phyloP scores from a whole-genome alignment of 2,113 vertebrate genomes.

The Echinops telfairi region DNA sequence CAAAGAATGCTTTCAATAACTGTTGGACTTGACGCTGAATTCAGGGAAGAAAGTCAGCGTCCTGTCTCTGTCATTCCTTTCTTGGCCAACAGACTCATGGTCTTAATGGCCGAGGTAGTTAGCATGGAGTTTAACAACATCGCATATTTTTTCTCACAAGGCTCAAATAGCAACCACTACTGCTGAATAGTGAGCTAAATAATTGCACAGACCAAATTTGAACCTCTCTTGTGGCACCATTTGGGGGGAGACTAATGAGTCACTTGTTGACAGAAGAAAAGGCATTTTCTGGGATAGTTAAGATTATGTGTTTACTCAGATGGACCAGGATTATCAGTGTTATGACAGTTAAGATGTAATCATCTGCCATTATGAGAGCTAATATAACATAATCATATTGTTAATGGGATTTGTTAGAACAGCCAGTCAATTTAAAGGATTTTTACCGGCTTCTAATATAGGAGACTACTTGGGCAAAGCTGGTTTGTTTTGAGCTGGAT shows the following conservation, averaged over 20 bases:
- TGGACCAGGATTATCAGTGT: too few relatives aligned
- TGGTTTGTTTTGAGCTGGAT: too few relatives aligned
- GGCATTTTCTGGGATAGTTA: too few relatives aligned
- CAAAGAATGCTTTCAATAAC: not conserved
- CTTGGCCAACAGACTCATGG: not conserved
- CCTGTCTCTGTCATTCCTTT: not conserved
- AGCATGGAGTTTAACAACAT: not conserved
- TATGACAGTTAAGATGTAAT: too few relatives aligned
- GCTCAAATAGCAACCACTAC: not conserved
- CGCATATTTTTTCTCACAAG: not conserved
- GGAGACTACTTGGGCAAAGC: too few relatives aligned
- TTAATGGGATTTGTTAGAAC: too few relatives aligned
- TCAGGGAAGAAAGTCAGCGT: not conserved
- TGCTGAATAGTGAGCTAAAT: not conserved
- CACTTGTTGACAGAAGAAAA: constrained; percentile 18
- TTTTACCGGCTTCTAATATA: too few relatives aligned
- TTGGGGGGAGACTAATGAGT: not conserved
- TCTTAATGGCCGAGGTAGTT: not conserved
- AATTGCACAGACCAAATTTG: not conserved
- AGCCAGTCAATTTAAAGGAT: too few relatives aligned
- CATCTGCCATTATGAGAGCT: too few relatives aligned
- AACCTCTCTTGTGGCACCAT: not conserved
- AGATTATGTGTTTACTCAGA: too few relatives aligned
- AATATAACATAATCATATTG: too few relatives aligned
- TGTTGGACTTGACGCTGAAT: not conserved